Evolutionary conservation across 2,888 invertebrate species (phyloP).

Genomic region (Sussaba pulchella): DNA sequence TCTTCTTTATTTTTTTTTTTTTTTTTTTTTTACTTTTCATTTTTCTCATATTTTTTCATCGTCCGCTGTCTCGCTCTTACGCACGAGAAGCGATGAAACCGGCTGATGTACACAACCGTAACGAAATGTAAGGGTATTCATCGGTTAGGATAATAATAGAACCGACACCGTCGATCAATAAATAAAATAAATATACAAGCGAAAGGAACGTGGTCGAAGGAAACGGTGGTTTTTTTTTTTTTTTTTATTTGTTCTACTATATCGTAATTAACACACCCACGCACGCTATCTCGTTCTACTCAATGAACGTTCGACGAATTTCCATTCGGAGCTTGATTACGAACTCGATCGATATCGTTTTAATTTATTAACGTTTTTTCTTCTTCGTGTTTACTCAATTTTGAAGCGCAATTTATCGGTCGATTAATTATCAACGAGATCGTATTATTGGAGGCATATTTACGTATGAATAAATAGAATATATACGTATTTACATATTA

Average conservation of each 20-base stretch:
- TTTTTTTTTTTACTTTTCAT: slow-evolving; percentile 39
- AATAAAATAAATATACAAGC: slow-evolving; percentile 52
- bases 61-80: slow-evolving; percentile 27
- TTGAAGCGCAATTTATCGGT: no score
- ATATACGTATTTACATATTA: no score
- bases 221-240: no score
- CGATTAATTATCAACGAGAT: no score
- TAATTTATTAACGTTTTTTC: no score
- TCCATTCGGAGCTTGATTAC: background rate
- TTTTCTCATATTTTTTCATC: slow-evolving; percentile 30
- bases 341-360: background rate
- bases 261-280: background rate
- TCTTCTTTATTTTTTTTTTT: slow-evolving; percentile 35
- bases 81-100: slow-evolving; percentile 17
- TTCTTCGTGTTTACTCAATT: no score
- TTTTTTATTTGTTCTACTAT: background rate
- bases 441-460: no score
- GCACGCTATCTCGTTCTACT: background rate
- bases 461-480: no score
- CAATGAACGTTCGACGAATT: slow-evolving; percentile 13
- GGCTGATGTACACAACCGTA: slow-evolving; percentile 19
- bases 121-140: slow-evolving; percentile 53
- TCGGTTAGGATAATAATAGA: slow-evolving; percentile 67
- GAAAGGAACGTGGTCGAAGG: background rate
- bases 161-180: slow-evolving; percentile 66